Evolutionary conservation across 2,113 vertebrate species (phyloP).

Genomic region (Halichoeres trimaculatus): DNA sequence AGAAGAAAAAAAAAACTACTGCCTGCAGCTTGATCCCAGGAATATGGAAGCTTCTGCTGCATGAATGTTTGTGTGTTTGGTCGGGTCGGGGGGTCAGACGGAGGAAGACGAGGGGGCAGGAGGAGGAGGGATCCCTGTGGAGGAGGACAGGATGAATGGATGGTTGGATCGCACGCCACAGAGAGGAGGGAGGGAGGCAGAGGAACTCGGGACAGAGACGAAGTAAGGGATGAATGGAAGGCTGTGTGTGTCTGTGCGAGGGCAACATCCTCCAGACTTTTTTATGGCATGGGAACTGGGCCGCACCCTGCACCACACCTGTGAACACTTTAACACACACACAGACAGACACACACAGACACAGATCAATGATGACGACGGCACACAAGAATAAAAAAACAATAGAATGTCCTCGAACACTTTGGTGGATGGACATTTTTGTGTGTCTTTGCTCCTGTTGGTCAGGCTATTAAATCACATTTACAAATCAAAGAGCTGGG

Average conservation of each 20-base stretch:
- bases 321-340: background rate
- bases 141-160: slow-evolving; percentile 70
- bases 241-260: slow-evolving; percentile 5
- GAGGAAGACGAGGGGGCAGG: slow-evolving; percentile 26
- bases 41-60: slow-evolving; percentile 38
- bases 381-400: no score
- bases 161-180: slow-evolving; percentile 55
- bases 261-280: slow-evolving; percentile 21
- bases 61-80: slow-evolving; percentile 55
- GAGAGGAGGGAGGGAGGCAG: slow-evolving; percentile 41
- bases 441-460: no score
- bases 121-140: slow-evolving; percentile 56
- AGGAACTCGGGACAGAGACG: slow-evolving; percentile 33
- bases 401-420: no score
- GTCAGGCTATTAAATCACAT: no score
- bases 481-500: no score
- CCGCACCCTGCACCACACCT: slow-evolving; percentile 11
- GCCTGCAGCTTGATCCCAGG: slow-evolving; percentile 7
- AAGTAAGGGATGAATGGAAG: slow-evolving; percentile 33
- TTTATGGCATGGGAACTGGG: slow-evolving; percentile 36
- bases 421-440: no score
- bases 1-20: slow-evolving; percentile 3
- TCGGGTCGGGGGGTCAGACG: slow-evolving; percentile 56
- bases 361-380: background rate
- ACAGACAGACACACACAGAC: background rate